Conservation (phyloP, 2,113 vertebrate species). For the Notarius lentiginosus region DNA sequence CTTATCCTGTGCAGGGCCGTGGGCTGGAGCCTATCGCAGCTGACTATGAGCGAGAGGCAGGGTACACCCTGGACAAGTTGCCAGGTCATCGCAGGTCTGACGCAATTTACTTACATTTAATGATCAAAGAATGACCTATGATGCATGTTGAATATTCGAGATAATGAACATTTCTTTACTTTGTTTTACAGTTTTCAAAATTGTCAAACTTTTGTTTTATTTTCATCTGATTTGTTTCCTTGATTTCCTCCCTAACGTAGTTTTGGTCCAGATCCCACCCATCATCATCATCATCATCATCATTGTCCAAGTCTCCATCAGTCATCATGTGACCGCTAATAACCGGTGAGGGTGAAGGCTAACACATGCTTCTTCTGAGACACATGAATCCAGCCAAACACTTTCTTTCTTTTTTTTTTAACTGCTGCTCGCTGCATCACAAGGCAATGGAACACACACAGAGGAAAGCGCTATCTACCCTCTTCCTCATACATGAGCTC, state of each 20-base stretch:
- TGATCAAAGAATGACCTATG: not conserved
- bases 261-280: not conserved
- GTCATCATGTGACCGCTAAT: not conserved
- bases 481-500: not conserved
- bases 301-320: not conserved
- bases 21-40: no score
- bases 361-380: not conserved
- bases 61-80: no score
- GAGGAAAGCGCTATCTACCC: not conserved
- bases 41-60: no score
- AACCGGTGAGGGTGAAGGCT: not conserved
- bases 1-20: no score
- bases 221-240: not conserved
- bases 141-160: not conserved
- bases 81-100: no score
- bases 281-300: not conserved
- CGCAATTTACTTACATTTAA: not conserved
- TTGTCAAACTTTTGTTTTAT: not conserved
- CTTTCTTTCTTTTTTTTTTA: not conserved
- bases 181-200: not conserved
- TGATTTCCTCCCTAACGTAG: not conserved
- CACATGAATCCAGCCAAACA: not conserved
- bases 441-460: not conserved
- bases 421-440: not conserved
- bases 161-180: not conserved